Conservation (phyloP, 2,113 vertebrate genomes). For the Romanogobio albipinnatus region DNA sequence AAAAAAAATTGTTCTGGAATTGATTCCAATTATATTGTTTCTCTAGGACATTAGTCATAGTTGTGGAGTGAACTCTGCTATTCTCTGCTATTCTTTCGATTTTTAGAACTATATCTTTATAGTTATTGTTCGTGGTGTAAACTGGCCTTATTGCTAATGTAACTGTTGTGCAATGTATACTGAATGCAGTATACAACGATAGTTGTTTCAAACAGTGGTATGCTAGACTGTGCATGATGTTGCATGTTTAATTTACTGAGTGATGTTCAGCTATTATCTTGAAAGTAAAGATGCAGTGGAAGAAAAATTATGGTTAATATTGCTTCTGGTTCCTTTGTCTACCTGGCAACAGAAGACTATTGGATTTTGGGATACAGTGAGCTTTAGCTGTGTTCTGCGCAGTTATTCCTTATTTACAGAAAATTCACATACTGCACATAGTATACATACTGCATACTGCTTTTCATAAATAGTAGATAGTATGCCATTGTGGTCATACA, state of each 20-base stretch:
- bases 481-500: background rate
- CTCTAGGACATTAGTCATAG: too few relatives aligned
- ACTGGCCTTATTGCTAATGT: too few relatives aligned
- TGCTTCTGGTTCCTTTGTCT: background rate
- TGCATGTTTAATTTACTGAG: background rate
- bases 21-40: too few relatives aligned
- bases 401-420: background rate
- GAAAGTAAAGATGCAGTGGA: background rate
- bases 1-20: too few relatives aligned
- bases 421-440: background rate
- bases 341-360: background rate
- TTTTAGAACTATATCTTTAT: too few relatives aligned
- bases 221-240: background rate
- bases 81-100: too few relatives aligned
- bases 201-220: background rate
- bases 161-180: too few relatives aligned
- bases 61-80: too few relatives aligned
- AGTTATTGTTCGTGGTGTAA: too few relatives aligned
- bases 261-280: background rate
- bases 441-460: background rate
- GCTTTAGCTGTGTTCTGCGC: background rate
- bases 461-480: slow-evolving; percentile 2
- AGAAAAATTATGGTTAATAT: background rate
- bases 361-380: background rate
- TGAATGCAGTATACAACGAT: background rate